phyloP scores from a whole-genome alignment of 2,797 vertebrate genomes.

The Sebastes goodei region DNA sequence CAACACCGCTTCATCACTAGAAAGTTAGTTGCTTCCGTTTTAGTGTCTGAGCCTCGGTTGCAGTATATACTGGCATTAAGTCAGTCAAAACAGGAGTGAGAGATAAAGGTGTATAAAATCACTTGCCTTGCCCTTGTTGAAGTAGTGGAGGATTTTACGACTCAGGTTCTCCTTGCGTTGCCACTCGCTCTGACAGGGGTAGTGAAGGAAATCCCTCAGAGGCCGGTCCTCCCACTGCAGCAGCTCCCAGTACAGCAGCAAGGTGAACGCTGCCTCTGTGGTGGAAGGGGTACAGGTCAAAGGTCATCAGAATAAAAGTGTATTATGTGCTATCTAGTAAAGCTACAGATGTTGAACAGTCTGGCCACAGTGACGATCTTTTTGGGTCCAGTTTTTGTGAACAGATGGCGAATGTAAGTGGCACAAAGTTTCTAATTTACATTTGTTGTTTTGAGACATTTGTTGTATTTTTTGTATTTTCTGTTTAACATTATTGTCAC shows the following conservation, averaged over 20 bases:
- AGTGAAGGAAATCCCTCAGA: slow-evolving; percentile 96
- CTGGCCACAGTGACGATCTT: slow-evolving; percentile 3
- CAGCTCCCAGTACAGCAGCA: slow-evolving; percentile 98
- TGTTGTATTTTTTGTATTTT: not conserved
- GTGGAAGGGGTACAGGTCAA: not conserved
- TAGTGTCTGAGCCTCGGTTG: not conserved
- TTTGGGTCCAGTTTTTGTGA: slow-evolving; percentile 17
- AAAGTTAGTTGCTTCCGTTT: not conserved
- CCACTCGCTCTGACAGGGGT: slow-evolving; percentile 98
- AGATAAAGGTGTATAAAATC: not conserved
- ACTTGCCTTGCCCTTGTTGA: slow-evolving; percentile 98
- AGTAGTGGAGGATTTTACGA: slow-evolving; percentile 99
- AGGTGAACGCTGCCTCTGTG: slow-evolving; percentile 96
- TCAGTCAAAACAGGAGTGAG: not conserved
- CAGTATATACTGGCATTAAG: not conserved
- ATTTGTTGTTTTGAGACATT: not conserved
- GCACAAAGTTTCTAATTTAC: not conserved
- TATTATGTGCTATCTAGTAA: not conserved
- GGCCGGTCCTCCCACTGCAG: slow-evolving; percentile 98
- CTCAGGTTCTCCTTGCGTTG: slow-evolving; percentile 98
- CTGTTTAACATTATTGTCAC: not conserved
- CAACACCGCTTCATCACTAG: not conserved
- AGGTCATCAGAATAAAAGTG: slow-evolving; percentile 17
- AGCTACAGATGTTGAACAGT: slow-evolving; percentile 15
- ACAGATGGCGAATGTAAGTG: slow-evolving; percentile 34